Percentiles rank a stretch among this genome's conserved stretches.
These are phyloP conservation scores for Drosophila phalerata DNA, from an alignment of 2,888 invertebrate genomes.

Conservation along the genomic window DNA sequence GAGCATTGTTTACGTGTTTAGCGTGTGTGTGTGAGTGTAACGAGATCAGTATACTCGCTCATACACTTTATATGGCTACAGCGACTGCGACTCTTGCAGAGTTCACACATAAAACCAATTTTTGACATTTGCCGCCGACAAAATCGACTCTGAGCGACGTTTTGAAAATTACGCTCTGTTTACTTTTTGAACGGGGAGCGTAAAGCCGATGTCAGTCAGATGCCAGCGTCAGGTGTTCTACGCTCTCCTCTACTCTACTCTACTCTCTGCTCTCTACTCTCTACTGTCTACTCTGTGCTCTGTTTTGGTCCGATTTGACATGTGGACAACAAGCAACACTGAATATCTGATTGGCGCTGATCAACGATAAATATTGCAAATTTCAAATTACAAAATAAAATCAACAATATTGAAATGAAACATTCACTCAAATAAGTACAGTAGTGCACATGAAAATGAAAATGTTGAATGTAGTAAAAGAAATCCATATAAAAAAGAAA, in stretches of 20 bases:
- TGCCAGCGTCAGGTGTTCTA: conserved; percentile 60
- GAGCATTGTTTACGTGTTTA: conserved; percentile 69
- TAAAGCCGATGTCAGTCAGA: conserved; percentile 53
- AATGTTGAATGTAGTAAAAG: conserved; percentile 30
- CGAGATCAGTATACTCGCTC: conserved; percentile 67
- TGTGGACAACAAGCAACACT: conserved; percentile 47
- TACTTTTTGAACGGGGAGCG: conserved; percentile 68
- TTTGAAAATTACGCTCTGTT: conserved; percentile 78
- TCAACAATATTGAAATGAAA: conserved; percentile 12
- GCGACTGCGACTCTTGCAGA: conserved; percentile 70
- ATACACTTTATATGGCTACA: conserved; percentile 47
- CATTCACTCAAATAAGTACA: conserved; percentile 47
- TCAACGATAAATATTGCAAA: conserved; percentile 23
- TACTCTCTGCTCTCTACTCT: conserved; percentile 38
- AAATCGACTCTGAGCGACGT: conserved; percentile 71
- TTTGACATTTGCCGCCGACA: conserved; percentile 77
- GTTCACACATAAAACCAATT: conserved; percentile 64
- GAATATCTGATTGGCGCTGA: conserved; percentile 51
- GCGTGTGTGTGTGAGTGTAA: conserved; percentile 74
- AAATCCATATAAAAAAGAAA: conserved; percentile 27
- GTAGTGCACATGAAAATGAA: conserved; percentile 56
- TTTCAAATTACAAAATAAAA: conserved; percentile 4
- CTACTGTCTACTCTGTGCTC: conserved; percentile 27
- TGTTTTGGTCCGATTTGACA: conserved; percentile 69
- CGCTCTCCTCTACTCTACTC: conserved; percentile 26